These are phyloP conservation scores for Heteromyza rotundicornis DNA, from an alignment of 2,888 invertebrate species.

Conservation along the genomic window DNA sequence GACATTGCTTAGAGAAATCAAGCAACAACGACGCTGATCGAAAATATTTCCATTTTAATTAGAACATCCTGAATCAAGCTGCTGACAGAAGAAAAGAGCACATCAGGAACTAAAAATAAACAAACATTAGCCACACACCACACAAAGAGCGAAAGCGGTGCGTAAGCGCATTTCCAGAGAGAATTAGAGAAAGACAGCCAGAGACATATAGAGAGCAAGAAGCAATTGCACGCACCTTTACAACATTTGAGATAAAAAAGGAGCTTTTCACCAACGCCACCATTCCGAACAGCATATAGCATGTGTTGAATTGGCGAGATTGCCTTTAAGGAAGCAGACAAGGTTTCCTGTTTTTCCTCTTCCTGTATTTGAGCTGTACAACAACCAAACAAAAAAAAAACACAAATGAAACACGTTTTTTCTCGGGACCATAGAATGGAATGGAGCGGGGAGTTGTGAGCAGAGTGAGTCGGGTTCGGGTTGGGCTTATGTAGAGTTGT, in stretches of 20 bases:
- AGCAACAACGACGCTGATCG: too few species aligned
- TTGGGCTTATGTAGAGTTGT: too few species aligned
- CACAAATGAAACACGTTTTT: neutral
- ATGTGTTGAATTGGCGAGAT: neutral
- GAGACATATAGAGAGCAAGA: neutral
- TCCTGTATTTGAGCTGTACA: neutral
- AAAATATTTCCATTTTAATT: too few species aligned
- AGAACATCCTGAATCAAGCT: conserved; percentile 15
- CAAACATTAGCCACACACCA: conserved; percentile 24
- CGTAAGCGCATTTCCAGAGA: neutral
- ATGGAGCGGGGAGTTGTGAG: too few species aligned
- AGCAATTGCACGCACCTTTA: neutral
- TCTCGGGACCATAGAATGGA: too few species aligned
- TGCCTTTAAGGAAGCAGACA: neutral
- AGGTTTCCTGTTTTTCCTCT: neutral
- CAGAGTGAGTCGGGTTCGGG: too few species aligned
- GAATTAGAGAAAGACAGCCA: neutral
- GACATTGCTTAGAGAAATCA: too few species aligned
- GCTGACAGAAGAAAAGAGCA: neutral
- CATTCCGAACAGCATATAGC: neutral
- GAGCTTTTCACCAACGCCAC: neutral
- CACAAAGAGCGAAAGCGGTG: conserved; percentile 29
- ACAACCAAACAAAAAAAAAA: too few species aligned
- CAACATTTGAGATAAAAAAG: neutral
- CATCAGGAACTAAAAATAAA: conserved; percentile 23